Base-by-base conservation (phyloP, 2,888 invertebrate genomes). In the Yponomeuta evonymella region DNA sequence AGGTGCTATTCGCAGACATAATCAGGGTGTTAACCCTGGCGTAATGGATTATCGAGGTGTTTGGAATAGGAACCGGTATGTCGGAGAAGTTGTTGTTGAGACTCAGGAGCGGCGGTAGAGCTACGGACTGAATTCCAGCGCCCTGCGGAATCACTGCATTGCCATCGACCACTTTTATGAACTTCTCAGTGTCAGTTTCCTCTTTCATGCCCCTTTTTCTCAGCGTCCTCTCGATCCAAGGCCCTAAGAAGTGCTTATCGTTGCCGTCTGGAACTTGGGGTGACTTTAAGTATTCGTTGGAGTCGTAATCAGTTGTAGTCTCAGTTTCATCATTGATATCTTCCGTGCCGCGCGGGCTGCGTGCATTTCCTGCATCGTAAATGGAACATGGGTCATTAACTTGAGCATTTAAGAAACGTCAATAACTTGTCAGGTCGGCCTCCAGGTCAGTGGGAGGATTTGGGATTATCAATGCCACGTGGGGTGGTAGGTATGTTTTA, bases 51-150 rank as follows among this genome's bases (percentile, higher is more conserved):
- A 90, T 78, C 0, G 89, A 87, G n/a, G 87, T 85, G 71, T 90
- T 90, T 0, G 90, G 89, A 74, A 90, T 87, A 0, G 90, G 90
- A 1, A 90, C 86, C 0, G 90, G 90, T 72, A 90, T 85, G 8
- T 81, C 75, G 0, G 88, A 83, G 23, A 89, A 73, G 72, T 87
- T 90, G 67, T 83, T 86, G 73, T 89, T 88, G 0, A 90, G 76
- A 2, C 83, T 76, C 1, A 90, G 74, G 0, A 90, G 79, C 0
- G 88, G 81, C 2, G 89, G 89, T 36, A 90, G 74, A 5, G 81
- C 81, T 58, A 90, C 79, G 12, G 89, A 87, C 64, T 85, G 83
- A 2, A 90, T 79, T 0, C 82, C 83, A 2, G 80, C 83, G 30
- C 79, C 79, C n/a, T 80, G 76, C 0, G 88, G 88, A 2, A 90